Evolutionary conservation across 2,113 vertebrate species (phyloP), one percentile per base, ranked within the genome.

Genomic region (Odocoileus hemionus): DNA sequence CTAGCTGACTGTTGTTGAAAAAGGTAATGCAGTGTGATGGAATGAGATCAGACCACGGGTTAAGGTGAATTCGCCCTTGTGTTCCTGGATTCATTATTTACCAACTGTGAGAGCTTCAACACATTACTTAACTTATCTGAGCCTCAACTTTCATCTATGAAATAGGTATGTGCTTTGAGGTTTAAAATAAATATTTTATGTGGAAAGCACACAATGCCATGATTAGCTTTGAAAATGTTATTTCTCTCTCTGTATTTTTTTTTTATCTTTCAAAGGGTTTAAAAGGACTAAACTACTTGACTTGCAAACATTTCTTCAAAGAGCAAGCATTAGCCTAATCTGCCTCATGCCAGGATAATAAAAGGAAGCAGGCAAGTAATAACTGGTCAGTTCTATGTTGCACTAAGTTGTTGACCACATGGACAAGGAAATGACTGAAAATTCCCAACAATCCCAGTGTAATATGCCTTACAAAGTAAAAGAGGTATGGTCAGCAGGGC

Each of bases 101-200:
- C 11, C 28, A 6, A 26, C 4, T 64, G 3, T 33, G 78, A 94
- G 39, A 94, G 87, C 17, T 54, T 91, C 47, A 61, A 50, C n/a
- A 89, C 45, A 6, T 50, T 79, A 52, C 30, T 92, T 96, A 50
- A 91, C 14, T 50, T 64, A 87, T 30, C 55, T 85, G 45, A 90
- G 17, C 58, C 50, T 94, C 92, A 88, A 30, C 36, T 87, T 94
- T 61, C 61, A 36, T 89, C 84, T 96, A 23, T 30, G 52, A 92
- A 92, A 94, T 39, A 70, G 60, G 67, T 70, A 60, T 76, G 13
- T 30, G 57, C 64, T 95, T 97, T 93, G 78, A 96, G 55, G 26
- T 95, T 93, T 50, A 96, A 97, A 95, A 86, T 78, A 88, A 97
- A 96, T 92, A 92, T 6, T 70, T 54, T 43, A 52, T 33, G 11